phyloP scores from a whole-genome alignment of 2,113 vertebrate species.

The Climacteris rufus region DNA sequence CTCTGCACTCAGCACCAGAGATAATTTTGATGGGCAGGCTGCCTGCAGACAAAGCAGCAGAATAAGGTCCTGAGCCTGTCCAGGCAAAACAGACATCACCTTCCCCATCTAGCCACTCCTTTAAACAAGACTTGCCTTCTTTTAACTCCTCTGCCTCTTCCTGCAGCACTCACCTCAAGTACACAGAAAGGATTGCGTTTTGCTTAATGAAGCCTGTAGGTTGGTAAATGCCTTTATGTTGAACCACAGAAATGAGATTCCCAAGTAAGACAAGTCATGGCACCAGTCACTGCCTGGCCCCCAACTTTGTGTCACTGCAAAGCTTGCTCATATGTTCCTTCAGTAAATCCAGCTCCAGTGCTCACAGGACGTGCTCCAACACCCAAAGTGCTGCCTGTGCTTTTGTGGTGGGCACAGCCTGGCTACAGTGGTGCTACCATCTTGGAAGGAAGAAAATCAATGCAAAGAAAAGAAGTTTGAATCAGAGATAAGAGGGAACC shows the following conservation, averaged over 20 bases:
- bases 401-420: not conserved
- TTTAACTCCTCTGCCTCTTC: conserved; percentile 20
- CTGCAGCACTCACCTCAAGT: not conserved
- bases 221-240: not conserved
- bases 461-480: not conserved
- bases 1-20: not conserved
- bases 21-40: conserved; percentile 37
- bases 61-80: conserved; percentile 17
- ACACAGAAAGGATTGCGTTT: not conserved
- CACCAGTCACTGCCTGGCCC: not conserved
- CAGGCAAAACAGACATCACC: conserved; percentile 9
- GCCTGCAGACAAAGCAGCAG: not conserved
- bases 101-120: conserved; percentile 7
- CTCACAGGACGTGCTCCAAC: not conserved
- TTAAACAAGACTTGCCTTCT: not conserved
- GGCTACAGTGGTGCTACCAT: rapidly evolving
- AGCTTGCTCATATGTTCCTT: rapidly evolving
- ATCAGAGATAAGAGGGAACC: not conserved
- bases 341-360: not conserved
- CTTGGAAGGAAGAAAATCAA: not conserved
- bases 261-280: not conserved
- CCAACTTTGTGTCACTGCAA: not conserved
- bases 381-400: not conserved
- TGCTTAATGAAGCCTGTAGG: not conserved
- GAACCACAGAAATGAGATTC: not conserved